Evolutionary conservation across 1,140 invertebrate genomes (phyloP).

Genomic region (Formica selysi): DNA sequence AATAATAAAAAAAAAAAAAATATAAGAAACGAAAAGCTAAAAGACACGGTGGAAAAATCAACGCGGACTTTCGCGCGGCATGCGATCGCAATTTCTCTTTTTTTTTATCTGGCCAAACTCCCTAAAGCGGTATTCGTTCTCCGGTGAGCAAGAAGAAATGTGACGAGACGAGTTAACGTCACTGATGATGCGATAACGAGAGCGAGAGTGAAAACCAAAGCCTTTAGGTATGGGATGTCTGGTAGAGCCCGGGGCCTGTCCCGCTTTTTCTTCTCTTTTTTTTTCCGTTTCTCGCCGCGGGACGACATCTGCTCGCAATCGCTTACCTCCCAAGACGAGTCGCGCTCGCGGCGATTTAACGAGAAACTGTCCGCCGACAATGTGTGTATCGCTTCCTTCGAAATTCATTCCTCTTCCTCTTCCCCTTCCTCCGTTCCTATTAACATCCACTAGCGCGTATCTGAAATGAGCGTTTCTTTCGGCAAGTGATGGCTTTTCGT

Average conservation of each 20-base stretch:
- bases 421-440: not conserved
- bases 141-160: slow-evolving; percentile 67
- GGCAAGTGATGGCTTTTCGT: slow-evolving; percentile 33
- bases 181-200: slow-evolving; percentile 55
- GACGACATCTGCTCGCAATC: slow-evolving; percentile 36
- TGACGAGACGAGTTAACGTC: slow-evolving; percentile 37
- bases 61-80: slow-evolving; percentile 71
- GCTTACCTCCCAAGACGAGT: slow-evolving; percentile 29
- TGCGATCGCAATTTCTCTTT: slow-evolving; percentile 73
- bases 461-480: slow-evolving; percentile 13
- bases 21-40: slow-evolving; percentile 44
- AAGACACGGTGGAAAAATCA: slow-evolving; percentile 34
- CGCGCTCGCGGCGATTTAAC: slow-evolving; percentile 9
- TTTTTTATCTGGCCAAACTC: slow-evolving; percentile 85
- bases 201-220: slow-evolving; percentile 62
- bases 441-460: not conserved
- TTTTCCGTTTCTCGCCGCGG: not conserved
- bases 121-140: slow-evolving; percentile 85
- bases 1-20: slow-evolving; percentile 4
- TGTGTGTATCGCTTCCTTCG: not conserved
- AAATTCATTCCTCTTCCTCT: not conserved
- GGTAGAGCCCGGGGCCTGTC: slow-evolving; percentile 65
- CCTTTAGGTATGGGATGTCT: slow-evolving; percentile 76
- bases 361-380: slow-evolving; percentile 24
- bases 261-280: slow-evolving; percentile 19